Evolutionary conservation across 2,113 vertebrate species (phyloP).

Genomic region (Epinephelus fuscoguttatus): DNA sequence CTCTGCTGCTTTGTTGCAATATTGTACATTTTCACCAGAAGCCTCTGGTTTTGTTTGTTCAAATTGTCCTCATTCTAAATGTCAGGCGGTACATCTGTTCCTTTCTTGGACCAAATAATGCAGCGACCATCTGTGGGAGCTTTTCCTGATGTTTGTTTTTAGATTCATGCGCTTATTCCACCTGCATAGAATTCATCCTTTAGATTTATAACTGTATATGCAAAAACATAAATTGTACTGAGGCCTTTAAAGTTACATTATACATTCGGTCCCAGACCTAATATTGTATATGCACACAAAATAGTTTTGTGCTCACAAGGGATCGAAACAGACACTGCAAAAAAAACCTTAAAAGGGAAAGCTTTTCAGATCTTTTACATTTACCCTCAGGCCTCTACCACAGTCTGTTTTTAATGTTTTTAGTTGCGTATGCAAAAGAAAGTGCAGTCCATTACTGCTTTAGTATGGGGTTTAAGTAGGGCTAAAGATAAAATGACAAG

Average conservation of each 20-base stretch:
- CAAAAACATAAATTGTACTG: neutral
- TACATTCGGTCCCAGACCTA: neutral
- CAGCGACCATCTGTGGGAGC: constrained; percentile 30
- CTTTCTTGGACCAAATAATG: constrained; percentile 32
- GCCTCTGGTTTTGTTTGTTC: constrained; percentile 16
- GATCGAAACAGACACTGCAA: neutral
- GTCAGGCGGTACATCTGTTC: constrained; percentile 49
- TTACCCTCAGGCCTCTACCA: constrained; percentile 17
- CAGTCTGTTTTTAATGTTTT: constrained; percentile 11
- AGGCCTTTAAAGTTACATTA: neutral
- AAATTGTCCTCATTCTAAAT: constrained; percentile 51
- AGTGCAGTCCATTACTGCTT: constrained; percentile 7
- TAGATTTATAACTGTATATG: constrained; percentile 29
- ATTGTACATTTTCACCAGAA: neutral
- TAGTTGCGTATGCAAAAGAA: constrained; percentile 8
- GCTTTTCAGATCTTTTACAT: constrained; percentile 16
- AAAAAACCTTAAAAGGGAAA: constrained; percentile 28
- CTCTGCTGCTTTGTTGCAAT: neutral
- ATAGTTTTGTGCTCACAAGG: constrained; percentile 2
- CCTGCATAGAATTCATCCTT: neutral
- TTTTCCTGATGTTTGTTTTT: constrained; percentile 33
- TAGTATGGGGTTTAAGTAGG: neutral
- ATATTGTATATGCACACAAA: neutral
- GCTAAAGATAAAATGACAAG: neutral
- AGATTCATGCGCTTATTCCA: constrained; percentile 16